These are phyloP conservation scores for Anoplolepis gracilipes DNA, from an alignment of 1,140 invertebrate genomes.

Conservation along the genomic window DNA sequence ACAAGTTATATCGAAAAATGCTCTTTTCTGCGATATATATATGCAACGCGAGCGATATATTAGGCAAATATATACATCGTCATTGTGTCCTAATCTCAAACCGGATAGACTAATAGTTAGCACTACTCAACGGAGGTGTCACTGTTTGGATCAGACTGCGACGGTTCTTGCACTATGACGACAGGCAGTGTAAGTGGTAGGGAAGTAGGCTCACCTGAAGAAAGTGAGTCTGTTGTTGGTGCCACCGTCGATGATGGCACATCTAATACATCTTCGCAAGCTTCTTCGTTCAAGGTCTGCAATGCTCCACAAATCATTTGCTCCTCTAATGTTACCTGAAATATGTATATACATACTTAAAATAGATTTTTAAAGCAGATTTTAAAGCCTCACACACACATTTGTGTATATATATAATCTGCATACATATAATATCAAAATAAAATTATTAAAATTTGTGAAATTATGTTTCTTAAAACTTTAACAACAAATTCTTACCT, in stretches of 20 bases:
- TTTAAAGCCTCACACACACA: background rate
- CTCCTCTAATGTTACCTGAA: conserved; percentile 95
- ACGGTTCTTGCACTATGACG: conserved; percentile 84
- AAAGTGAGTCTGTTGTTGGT: conserved; percentile 80
- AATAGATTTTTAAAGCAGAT: background rate
- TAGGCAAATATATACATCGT: conserved; percentile 15
- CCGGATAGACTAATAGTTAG: conserved; percentile 72
- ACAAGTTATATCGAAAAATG: conserved; percentile 10
- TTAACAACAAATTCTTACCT: conserved; percentile 78
- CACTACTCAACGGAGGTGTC: conserved; percentile 80
- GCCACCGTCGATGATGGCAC: conserved; percentile 82
- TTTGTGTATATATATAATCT: background rate
- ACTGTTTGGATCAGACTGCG: conserved; percentile 81
- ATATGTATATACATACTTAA: conserved; percentile 36
- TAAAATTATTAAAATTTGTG: background rate
- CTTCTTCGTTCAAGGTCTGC: conserved; percentile 96
- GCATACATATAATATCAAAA: background rate
- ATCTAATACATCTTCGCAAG: conserved; percentile 93
- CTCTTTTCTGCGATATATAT: conserved; percentile 20
- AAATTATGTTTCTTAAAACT: background rate
- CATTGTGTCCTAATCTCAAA: conserved; percentile 27
- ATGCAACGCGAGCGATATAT: conserved; percentile 20
- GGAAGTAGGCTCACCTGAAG: conserved; percentile 84
- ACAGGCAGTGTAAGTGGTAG: conserved; percentile 84
- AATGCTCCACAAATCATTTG: conserved; percentile 97